phyloP scores from a whole-genome alignment of 2,797 vertebrate species.

The Sebastiscus albofasciatus region DNA sequence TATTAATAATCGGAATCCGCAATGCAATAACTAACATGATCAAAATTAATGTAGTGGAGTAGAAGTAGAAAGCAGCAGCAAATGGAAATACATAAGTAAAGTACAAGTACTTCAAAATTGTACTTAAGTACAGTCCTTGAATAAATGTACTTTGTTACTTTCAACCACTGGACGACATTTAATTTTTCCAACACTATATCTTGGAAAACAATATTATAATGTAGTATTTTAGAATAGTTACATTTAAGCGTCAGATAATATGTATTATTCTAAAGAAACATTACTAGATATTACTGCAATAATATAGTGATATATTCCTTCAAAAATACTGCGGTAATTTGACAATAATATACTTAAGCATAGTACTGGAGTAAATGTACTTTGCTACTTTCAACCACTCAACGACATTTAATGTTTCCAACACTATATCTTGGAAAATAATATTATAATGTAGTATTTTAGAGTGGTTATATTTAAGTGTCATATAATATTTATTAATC shows the following conservation, averaged over 20 bases:
- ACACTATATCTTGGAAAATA: background rate
- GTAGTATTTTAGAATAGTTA: constrained; percentile 1
- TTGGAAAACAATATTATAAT: background rate
- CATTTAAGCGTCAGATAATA: background rate
- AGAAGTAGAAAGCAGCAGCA: too few relatives aligned
- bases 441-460: background rate
- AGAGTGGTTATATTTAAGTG: background rate
- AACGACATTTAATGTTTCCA: constrained; percentile 33
- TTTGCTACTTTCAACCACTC: too few relatives aligned
- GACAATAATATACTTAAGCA: background rate
- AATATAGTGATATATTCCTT: background rate
- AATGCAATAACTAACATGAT: too few relatives aligned
- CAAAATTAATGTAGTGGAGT: too few relatives aligned
- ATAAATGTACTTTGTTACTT: too few relatives aligned
- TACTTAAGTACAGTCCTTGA: too few relatives aligned
- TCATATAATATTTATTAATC: background rate
- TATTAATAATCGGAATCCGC: too few relatives aligned
- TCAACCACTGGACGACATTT: background rate
- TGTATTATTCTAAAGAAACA: background rate
- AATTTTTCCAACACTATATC: constrained; percentile 26
- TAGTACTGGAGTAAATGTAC: too few relatives aligned
- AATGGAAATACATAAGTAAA: too few relatives aligned
- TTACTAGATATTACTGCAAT: too few relatives aligned
- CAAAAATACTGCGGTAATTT: background rate
- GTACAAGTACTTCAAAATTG: too few relatives aligned